Conservation (phyloP, 92 coral and sea anemone genomes). For the Paragorgia papillata region DNA sequence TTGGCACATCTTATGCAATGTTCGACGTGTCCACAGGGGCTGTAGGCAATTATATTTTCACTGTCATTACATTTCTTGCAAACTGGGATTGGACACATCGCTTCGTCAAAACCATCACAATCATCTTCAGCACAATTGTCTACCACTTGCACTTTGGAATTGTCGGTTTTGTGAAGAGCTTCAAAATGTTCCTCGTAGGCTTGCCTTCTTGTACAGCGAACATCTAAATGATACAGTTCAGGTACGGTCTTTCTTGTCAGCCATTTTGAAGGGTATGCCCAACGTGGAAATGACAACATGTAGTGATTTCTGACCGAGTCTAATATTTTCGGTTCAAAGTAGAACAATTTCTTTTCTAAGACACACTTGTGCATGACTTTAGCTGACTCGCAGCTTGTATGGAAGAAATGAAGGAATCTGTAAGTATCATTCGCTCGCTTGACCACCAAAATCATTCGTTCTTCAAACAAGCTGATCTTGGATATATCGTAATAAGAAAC, state of each 20-base stretch:
- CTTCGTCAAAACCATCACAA: conserved; percentile 6
- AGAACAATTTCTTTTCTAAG: conserved; percentile 93
- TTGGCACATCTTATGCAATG: conserved; percentile 74
- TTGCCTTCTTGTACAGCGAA: conserved; percentile 88
- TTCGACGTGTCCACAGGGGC: conserved; percentile 93
- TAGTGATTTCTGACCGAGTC: conserved; percentile 92
- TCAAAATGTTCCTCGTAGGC: conserved; percentile 84
- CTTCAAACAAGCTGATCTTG: conserved; percentile 94
- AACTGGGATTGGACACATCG: conserved; percentile 68
- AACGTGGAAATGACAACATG: conserved; percentile 90
- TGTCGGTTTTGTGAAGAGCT: not conserved
- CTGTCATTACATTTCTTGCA: conserved; percentile 70
- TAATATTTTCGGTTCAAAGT: conserved; percentile 89
- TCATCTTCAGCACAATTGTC: not conserved
- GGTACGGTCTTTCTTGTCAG: conserved; percentile 78
- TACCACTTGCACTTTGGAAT: not conserved
- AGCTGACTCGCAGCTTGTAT: conserved; percentile 85
- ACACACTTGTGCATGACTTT: conserved; percentile 98
- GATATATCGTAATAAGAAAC: conserved; percentile 88
- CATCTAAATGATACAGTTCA: conserved; percentile 93
- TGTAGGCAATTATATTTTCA: conserved; percentile 77
- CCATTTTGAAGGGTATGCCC: conserved; percentile 99
- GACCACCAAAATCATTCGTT: conserved; percentile 91
- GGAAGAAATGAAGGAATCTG: conserved; percentile 93
- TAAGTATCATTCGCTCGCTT: conserved; percentile 66